phyloP scores from a whole-genome alignment of 2,888 invertebrate genomes.

The Pemphredon lugubris region DNA sequence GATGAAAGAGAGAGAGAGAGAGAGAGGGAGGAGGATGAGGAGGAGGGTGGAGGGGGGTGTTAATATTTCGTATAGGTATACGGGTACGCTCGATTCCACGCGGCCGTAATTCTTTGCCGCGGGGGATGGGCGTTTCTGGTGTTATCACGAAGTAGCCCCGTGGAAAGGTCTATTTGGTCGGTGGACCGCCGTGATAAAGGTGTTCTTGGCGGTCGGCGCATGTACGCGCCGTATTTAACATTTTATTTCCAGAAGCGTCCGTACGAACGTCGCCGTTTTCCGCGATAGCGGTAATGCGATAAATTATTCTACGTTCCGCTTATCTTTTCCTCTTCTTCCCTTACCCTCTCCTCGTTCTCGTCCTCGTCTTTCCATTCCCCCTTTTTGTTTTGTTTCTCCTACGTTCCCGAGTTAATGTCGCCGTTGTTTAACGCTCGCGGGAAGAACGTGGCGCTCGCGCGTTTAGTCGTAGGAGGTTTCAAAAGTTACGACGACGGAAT shows the following conservation, averaged over 20 bases:
- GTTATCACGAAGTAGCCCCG: constrained; percentile 43
- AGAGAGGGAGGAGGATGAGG: neutral
- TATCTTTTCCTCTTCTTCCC: constrained; percentile 35
- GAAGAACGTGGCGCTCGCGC: neutral
- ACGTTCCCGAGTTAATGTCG: constrained; percentile 41
- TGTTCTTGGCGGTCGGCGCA: constrained; percentile 32
- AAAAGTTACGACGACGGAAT: neutral
- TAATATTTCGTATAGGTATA: constrained; percentile 46
- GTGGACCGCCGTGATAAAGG: constrained; percentile 52
- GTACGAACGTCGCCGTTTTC: constrained; percentile 45
- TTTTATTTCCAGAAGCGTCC: constrained; percentile 42
- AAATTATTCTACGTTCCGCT: constrained; percentile 54
- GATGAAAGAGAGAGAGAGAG: neutral
- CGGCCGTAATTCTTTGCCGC: constrained; percentile 10
- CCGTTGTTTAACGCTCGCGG: constrained; percentile 39
- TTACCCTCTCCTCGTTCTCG: constrained; percentile 16
- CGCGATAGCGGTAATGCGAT: constrained; percentile 50
- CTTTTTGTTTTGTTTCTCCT: neutral
- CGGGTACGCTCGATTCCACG: constrained; percentile 1
- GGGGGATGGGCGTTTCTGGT: constrained; percentile 13
- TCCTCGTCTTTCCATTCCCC: constrained; percentile 12
- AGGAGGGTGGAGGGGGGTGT: constrained; percentile 11
- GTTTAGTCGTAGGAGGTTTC: neutral
- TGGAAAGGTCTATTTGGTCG: constrained; percentile 48
- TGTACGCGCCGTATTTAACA: constrained; percentile 51